Conservation (phyloP, 1,140 invertebrate genomes). For the Philopotamus ludificatus region DNA sequence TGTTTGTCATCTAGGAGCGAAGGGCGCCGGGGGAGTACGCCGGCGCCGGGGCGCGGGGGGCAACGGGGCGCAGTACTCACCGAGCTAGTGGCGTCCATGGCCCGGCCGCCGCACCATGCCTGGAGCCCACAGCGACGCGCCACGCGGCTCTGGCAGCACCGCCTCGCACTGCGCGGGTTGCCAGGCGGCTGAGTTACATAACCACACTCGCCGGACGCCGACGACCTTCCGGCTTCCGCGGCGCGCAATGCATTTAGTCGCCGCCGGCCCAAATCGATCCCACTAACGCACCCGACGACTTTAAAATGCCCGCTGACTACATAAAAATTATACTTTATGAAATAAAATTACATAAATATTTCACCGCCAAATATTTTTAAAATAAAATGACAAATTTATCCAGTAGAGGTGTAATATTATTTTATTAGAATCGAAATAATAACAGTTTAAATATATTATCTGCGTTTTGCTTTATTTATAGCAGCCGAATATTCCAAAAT, state of each 20-base stretch:
- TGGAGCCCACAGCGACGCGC: neutral
- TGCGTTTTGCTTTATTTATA: no score
- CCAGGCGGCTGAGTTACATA: neutral
- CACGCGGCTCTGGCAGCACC: neutral
- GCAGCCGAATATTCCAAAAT: no score
- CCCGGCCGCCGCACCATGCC: slow-evolving; percentile 22
- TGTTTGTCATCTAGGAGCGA: no score
- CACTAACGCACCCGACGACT: neutral
- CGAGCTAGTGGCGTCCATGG: slow-evolving; percentile 19
- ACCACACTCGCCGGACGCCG: neutral
- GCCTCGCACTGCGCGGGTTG: neutral
- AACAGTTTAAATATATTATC: no score
- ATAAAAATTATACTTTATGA: neutral
- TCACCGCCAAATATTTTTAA: no score
- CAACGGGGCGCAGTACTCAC: neutral
- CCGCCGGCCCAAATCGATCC: neutral
- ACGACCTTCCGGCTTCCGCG: neutral
- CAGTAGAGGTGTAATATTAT: no score
- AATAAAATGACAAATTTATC: no score
- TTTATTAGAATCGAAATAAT: no score
- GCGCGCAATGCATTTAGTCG: neutral
- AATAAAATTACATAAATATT: neutral
- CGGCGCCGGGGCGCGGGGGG: neutral
- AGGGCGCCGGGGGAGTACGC: neutral
- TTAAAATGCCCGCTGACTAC: neutral